Conservation (phyloP, 2,888 invertebrate genomes). For the Heliconius sara region DNA sequence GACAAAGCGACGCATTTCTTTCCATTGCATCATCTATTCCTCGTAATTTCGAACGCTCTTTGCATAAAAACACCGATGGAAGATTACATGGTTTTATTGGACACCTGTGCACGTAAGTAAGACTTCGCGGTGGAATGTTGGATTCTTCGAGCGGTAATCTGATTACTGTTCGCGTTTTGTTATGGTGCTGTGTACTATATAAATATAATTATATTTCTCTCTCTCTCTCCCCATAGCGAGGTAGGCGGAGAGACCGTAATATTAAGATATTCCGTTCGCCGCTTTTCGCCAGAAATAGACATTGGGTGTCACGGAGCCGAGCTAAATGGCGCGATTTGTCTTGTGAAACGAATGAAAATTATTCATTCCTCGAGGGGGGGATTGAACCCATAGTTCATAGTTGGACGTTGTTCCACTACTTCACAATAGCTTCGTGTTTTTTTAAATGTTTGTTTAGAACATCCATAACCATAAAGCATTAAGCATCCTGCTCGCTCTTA, state of each 20-base stretch:
- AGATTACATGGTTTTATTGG: slow-evolving; percentile 25
- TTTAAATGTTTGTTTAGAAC: too few species aligned
- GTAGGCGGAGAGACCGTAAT: not conserved
- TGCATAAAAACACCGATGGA: slow-evolving; percentile 44
- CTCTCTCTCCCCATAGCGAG: not conserved
- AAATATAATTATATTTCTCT: not conserved
- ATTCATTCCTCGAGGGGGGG: too few species aligned
- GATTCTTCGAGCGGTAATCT: slow-evolving; percentile 27
- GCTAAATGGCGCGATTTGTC: too few species aligned
- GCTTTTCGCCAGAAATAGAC: not conserved
- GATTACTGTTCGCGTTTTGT: slow-evolving; percentile 25
- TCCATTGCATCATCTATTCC: slow-evolving; percentile 50
- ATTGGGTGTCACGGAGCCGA: too few species aligned
- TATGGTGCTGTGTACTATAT: not conserved
- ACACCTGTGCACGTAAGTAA: slow-evolving; percentile 36
- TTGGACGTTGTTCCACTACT: too few species aligned
- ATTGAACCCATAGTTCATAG: too few species aligned
- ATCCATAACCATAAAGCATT: too few species aligned
- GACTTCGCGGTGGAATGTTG: slow-evolving; percentile 39
- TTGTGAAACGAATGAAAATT: too few species aligned
- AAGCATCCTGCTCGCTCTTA: too few species aligned
- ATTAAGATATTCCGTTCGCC: not conserved
- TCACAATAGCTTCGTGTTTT: too few species aligned
- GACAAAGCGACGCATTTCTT: slow-evolving; percentile 52
- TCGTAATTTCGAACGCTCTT: slow-evolving; percentile 49